phyloP scores from a whole-genome alignment of 2,113 vertebrate genomes.

The Chionis minor region DNA sequence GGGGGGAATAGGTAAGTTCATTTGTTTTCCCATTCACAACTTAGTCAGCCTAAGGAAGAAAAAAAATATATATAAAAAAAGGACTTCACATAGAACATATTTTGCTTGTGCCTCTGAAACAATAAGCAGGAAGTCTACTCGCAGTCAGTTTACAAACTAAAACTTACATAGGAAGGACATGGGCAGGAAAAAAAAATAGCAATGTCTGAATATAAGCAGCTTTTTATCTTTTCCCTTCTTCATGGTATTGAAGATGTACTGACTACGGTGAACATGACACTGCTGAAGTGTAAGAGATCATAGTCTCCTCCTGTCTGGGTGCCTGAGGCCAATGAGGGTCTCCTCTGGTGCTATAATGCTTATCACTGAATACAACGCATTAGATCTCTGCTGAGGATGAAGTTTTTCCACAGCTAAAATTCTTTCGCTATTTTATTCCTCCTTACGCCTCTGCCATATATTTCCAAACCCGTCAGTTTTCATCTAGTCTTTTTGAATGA shows the following conservation, averaged over 20 bases:
- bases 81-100: neutral
- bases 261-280: neutral
- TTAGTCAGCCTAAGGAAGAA: neutral
- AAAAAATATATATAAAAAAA: neutral
- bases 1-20: neutral
- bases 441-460: neutral
- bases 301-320: neutral
- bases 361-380: neutral
- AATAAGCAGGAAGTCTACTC: neutral
- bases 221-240: neutral
- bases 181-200: neutral
- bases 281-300: neutral
- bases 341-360: neutral
- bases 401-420: neutral
- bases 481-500: neutral
- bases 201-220: neutral
- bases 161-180: neutral
- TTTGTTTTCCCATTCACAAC: neutral
- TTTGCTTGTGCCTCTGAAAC: neutral
- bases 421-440: neutral
- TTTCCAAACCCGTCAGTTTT: constrained; percentile 2
- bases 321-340: neutral
- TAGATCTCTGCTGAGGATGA: neutral
- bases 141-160: neutral
- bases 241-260: neutral